Percentiles rank a stretch among this genome's conserved stretches.
Conservation (phyloP, 2,888 invertebrate species). For the Deilephila porcellus region DNA sequence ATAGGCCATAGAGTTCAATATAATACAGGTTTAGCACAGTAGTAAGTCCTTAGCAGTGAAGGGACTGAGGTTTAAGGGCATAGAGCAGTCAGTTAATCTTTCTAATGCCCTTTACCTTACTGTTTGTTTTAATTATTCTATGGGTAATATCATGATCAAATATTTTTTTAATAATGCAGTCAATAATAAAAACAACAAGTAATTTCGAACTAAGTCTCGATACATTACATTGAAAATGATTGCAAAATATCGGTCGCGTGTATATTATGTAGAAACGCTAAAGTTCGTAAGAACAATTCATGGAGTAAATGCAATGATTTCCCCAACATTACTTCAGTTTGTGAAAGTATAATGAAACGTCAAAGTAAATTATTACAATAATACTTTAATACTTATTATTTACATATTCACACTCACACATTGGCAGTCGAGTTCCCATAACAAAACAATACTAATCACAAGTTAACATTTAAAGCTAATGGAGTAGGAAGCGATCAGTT, state of each 20-base stretch:
- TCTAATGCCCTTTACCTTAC: neutral
- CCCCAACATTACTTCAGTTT: neutral
- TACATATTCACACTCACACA: conserved; percentile 55
- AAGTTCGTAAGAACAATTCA: conserved; percentile 10
- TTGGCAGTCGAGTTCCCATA: conserved; percentile 62
- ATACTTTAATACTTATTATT: conserved; percentile 74
- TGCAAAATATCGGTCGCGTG: conserved; percentile 4
- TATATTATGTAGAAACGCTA: neutral
- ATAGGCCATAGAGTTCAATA: neutral
- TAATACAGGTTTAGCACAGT: neutral
- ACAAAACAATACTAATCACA: conserved; percentile 72
- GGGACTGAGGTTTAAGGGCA: conserved; percentile 3
- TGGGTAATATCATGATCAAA: no score
- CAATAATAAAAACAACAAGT: neutral
- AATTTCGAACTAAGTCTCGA: neutral
- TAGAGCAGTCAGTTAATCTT: neutral
- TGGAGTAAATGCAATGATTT: conserved; percentile 9
- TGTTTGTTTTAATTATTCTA: no score
- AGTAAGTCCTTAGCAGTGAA: neutral
- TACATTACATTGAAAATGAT: neutral
- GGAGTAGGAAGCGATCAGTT: conserved; percentile 78
- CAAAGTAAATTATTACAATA: conserved; percentile 58
- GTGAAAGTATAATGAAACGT: conserved; percentile 20
- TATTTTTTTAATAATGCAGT: no score
- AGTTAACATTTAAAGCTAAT: conserved; percentile 81